Base-by-base conservation (phyloP, 2,888 invertebrate species). In the Orthosia cruda region DNA sequence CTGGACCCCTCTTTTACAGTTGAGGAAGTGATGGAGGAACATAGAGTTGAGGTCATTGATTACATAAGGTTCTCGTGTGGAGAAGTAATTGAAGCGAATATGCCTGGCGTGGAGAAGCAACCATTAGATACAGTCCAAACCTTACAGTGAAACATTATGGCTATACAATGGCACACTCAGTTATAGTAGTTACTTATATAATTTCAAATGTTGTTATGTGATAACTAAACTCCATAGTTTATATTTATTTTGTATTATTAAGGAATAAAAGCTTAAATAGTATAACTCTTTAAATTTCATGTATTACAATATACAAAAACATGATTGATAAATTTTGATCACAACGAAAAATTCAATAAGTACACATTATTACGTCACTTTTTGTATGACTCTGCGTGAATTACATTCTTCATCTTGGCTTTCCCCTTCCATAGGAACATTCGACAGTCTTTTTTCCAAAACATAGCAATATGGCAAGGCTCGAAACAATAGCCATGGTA, bases 31-130 rank as follows among this genome's bases (percentile, higher is more conserved):
- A 93, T 98, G 71, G 94, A 98, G 66, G 97, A 98, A 80, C 96
- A 98, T 86, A 95, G 97, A 77, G 93, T 97, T 0, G 97, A 97
- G 91, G 95, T 99, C 26, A 89, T 98, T 13, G 98, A 99, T 93
- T 99, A 98, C 93, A 97, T 98, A 77, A 97, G 99, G 80, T 99
- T 98, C 94, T 98, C 99, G 92, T 98, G 99, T 92, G 99, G 99
- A 2, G 99, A 99, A 94, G 88, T 89, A 26, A 85, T 93, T 18
- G 95, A 95, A 86, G 88, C 91, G 11, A 92, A 86, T 66, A 91
- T 96, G 93, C 95, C 93, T 15, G 96, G 96, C n/a, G 94, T 96
- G 75, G 96, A 95, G 80, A 96, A 95, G 80, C 95, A 97, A 86
- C 95, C 96, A 9, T 92, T 98, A 81, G 97, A 97, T 78, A 96